phyloP scores from a whole-genome alignment of 2,888 invertebrate species.

The Cheilosia soror region DNA sequence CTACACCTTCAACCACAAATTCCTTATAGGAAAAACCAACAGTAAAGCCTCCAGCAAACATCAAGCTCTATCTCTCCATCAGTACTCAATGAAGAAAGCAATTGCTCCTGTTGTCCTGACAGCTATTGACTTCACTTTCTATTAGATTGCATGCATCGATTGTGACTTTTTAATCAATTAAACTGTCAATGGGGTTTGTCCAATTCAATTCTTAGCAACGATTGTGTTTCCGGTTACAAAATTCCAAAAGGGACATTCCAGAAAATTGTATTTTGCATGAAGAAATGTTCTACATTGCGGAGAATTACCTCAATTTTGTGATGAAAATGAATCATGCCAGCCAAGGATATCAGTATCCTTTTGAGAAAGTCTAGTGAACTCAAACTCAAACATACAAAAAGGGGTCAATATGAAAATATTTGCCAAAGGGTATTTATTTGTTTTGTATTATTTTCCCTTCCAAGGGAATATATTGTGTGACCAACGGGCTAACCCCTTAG shows the following conservation, averaged over 20 bases:
- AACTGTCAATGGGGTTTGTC: constrained; percentile 12
- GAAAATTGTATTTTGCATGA: too few relatives aligned
- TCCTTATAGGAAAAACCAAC: too few relatives aligned
- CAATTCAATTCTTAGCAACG: not conserved
- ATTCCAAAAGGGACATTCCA: too few relatives aligned
- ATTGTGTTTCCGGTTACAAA: too few relatives aligned
- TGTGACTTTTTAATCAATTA: constrained; percentile 19
- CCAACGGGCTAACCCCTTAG: not conserved
- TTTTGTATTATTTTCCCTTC: not conserved
- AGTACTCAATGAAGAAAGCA: not conserved
- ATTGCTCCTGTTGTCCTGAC: constrained; percentile 4
- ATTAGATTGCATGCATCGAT: constrained; percentile 5
- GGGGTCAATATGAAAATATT: constrained; percentile 14
- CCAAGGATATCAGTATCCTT: constrained; percentile 6
- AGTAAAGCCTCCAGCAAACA: not conserved
- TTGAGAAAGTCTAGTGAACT: not conserved
- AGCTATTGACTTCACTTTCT: not conserved
- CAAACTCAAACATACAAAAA: not conserved
- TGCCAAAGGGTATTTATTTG: constrained; percentile 12
- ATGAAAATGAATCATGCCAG: too few relatives aligned
- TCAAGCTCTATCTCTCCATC: not conserved
- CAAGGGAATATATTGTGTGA: not conserved
- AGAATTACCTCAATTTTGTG: too few relatives aligned
- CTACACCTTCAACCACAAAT: too few relatives aligned
- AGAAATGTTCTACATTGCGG: too few relatives aligned